These are phyloP conservation scores for Aplocera efformata DNA, from an alignment of 2,888 invertebrate genomes.

Conservation along the genomic window DNA sequence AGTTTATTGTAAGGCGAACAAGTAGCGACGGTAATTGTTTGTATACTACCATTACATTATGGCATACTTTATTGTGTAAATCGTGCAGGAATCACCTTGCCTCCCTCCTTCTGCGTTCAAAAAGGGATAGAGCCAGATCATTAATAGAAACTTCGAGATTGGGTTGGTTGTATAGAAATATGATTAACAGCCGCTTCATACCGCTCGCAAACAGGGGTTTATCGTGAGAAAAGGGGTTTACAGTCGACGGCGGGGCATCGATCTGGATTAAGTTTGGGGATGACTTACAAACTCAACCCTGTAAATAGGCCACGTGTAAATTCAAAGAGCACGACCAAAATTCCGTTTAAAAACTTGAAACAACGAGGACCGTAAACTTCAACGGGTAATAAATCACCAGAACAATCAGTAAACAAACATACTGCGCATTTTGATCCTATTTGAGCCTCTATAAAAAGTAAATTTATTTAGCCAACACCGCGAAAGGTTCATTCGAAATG, in stretches of 20 bases:
- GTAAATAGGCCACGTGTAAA: slow-evolving; percentile 38
- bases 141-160: slow-evolving; percentile 37
- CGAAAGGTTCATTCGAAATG: slow-evolving; percentile 20
- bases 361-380: slow-evolving; percentile 36
- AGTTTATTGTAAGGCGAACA: slow-evolving; percentile 43
- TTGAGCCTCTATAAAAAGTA: slow-evolving; percentile 18
- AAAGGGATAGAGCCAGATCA: slow-evolving; percentile 50
- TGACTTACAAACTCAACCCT: slow-evolving; percentile 37
- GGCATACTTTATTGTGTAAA: slow-evolving; percentile 40
- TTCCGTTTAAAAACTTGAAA: slow-evolving; percentile 42
- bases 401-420: slow-evolving; percentile 43
- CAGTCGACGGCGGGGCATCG: slow-evolving; percentile 32
- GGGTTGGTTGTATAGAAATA: slow-evolving; percentile 37
- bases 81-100: slow-evolving; percentile 47
- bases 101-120: slow-evolving; percentile 42
- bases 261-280: slow-evolving; percentile 38
- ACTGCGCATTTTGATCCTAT: slow-evolving; percentile 29
- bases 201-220: slow-evolving; percentile 29
- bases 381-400: slow-evolving; percentile 47
- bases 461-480: slow-evolving; percentile 20
- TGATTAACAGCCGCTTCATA: slow-evolving; percentile 44
- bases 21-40: slow-evolving; percentile 47
- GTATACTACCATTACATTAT: slow-evolving; percentile 33
- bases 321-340: slow-evolving; percentile 30
- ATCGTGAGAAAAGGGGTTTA: slow-evolving; percentile 46